phyloP scores from a whole-genome alignment of 1,140 invertebrate species.

The Lepidurus packardi region DNA sequence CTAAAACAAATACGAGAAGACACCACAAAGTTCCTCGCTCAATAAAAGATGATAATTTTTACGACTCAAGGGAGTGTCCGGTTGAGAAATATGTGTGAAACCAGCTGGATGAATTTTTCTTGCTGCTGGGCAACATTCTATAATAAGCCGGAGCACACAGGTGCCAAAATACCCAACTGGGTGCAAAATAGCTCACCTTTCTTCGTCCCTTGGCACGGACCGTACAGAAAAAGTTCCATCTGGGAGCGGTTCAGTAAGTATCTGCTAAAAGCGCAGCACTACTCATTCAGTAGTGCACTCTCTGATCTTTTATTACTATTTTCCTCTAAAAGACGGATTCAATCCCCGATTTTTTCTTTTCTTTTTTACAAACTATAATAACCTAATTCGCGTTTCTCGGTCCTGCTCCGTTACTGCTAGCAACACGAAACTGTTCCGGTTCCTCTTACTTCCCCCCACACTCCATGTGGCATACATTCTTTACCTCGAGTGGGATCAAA shows the following conservation, averaged over 20 bases:
- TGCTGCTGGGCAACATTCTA: conserved; percentile 3
- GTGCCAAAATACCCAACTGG: conserved; percentile 13
- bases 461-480: background rate
- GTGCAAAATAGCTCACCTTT: conserved; percentile 18
- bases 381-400: background rate
- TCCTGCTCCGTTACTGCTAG: background rate
- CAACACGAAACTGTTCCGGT: background rate
- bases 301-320: too few species aligned
- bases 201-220: conserved; percentile 6
- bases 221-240: background rate
- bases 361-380: background rate
- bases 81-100: background rate
- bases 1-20: too few species aligned
- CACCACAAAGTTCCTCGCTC: too few species aligned
- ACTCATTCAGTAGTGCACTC: background rate
- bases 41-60: background rate
- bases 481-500: background rate
- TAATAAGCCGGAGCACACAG: conserved; percentile 5
- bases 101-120: conserved; percentile 1
- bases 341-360: background rate
- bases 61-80: background rate
- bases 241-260: background rate
- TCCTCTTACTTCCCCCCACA: background rate
- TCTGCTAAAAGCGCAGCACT: background rate
- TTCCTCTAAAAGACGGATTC: too few species aligned